Base-by-base conservation (phyloP, 2,888 invertebrate genomes). In the Galeruca laticollis region DNA sequence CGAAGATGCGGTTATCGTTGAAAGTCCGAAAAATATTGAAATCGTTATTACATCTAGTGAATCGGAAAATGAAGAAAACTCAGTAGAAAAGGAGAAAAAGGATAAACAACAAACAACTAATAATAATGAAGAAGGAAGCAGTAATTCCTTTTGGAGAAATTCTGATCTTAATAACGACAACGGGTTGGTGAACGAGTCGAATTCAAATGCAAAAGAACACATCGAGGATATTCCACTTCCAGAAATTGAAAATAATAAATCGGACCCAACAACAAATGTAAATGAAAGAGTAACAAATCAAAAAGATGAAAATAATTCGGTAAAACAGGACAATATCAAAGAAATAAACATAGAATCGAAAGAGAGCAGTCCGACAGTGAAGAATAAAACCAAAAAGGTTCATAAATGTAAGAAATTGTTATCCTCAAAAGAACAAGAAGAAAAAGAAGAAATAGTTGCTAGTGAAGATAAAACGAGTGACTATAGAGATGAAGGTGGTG, bases 1-100 rank as follows among this genome's bases (percentile, higher is more conserved):
- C 66, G 82, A 78, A 61, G 83, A 83, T 74, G 83, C 76, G 51
- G 79, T 84, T 52, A 83, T 84, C 63, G 79, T 84, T 33, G 83
- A 83, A 74, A 74, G 76, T 69, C 79, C 80, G 1, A 73, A 81
- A 76, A 74, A 79, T 74, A 76, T 78, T 74, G 81, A 82, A 74
- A 81, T 85, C 76, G 72, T 86, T 72, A 82, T 84, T 74, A 81
- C 78, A 61, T 84, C 86, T 57, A 84, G 84, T 72, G 88, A 87
- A 73, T 82, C 81, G 37, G 86, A 88, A 66, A 71, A 87, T 15
- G 88, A 88, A 65, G 49, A 37, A 49, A 35, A 35, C 13, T 15
- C 31, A 18, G 11, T 13, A 33, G 35, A 57, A 35, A 57, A 18
- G 40, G 62, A 54, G 33, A 56, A 64, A 71, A 70, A 8, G 49